A percentile compares a stretch with the other conserved stretches of the same genome.
These are phyloP conservation scores for Tanytarsus gracilentus DNA, from an alignment of 2,888 invertebrate species.

Conservation along the genomic window DNA sequence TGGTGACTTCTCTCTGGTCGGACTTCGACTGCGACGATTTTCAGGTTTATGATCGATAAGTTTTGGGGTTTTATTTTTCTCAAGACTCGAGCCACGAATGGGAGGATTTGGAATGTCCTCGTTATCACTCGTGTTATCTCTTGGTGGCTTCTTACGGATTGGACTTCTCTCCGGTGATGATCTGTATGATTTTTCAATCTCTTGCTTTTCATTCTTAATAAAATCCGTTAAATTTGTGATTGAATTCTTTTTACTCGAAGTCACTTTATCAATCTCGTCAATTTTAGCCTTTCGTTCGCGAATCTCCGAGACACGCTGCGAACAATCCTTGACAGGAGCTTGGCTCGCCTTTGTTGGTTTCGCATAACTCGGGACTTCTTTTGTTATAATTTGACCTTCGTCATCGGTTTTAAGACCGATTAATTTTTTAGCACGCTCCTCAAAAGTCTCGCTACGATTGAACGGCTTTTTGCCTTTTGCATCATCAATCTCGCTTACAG, in stretches of 20 bases:
- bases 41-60: not conserved
- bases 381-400: no score
- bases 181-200: not conserved
- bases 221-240: slow-evolving; percentile 35
- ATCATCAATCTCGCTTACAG: slow-evolving; percentile 14
- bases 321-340: not conserved
- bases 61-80: slow-evolving; percentile 4
- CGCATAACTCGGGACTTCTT: slow-evolving; percentile 30
- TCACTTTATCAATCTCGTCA: slow-evolving; percentile 33
- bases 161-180: slow-evolving; percentile 33
- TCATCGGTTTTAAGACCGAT: slow-evolving; percentile 51
- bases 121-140: slow-evolving; percentile 5
- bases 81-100: not conserved
- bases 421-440: slow-evolving; percentile 61
- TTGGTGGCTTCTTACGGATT: not conserved
- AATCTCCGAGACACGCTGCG: slow-evolving; percentile 16
- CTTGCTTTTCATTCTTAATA: slow-evolving; percentile 7
- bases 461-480: slow-evolving; percentile 39
- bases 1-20: not conserved
- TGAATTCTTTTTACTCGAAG: slow-evolving; percentile 32
- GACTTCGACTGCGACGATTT: slow-evolving; percentile 2
- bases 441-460: slow-evolving; percentile 60
- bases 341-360: slow-evolving; percentile 17
- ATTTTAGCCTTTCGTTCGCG: slow-evolving; percentile 30
- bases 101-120: slow-evolving; percentile 3